A percentile compares a stretch with the other conserved stretches of the same genome.
Conservation (phyloP, 2,113 vertebrate species). For the Neolamprologus longior region DNA sequence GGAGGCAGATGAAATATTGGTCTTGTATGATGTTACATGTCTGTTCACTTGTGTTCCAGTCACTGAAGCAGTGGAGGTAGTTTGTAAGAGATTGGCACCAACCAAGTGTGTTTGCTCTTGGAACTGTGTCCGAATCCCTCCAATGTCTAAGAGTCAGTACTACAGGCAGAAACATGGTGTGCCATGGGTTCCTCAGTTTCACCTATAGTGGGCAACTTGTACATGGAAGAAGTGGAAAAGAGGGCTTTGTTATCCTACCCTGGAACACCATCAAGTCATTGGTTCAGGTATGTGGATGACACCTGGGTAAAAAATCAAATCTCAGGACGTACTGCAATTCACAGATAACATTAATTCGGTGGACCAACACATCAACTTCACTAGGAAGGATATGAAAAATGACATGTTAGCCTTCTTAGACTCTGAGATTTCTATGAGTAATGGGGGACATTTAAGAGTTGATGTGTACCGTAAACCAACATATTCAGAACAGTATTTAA, state of each 20-base stretch:
- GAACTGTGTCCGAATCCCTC: neutral
- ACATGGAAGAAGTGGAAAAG: neutral
- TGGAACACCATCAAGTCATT: neutral
- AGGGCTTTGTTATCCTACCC: neutral
- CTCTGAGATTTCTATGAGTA: neutral
- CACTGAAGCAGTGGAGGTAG: neutral
- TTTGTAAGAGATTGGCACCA: neutral
- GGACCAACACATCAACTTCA: neutral
- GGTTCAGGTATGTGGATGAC: neutral
- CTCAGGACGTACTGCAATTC: neutral
- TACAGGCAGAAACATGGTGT: neutral
- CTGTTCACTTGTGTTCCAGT: neutral
- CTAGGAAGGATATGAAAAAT: neutral
- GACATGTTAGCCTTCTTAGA: neutral
- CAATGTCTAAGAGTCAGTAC: neutral
- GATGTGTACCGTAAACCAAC: neutral
- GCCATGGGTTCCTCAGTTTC: neutral
- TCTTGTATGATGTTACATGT: neutral
- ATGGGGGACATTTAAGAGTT: neutral
- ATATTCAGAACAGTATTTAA: neutral
- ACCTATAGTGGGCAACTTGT: fast-evolving
- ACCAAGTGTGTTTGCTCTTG: neutral
- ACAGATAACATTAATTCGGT: neutral
- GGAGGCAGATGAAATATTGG: neutral
- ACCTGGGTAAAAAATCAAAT: neutral